Percentiles rank a stretch among this genome's conserved stretches.
Conservation (phyloP, 2,113 vertebrate species). For the Grus americana region DNA sequence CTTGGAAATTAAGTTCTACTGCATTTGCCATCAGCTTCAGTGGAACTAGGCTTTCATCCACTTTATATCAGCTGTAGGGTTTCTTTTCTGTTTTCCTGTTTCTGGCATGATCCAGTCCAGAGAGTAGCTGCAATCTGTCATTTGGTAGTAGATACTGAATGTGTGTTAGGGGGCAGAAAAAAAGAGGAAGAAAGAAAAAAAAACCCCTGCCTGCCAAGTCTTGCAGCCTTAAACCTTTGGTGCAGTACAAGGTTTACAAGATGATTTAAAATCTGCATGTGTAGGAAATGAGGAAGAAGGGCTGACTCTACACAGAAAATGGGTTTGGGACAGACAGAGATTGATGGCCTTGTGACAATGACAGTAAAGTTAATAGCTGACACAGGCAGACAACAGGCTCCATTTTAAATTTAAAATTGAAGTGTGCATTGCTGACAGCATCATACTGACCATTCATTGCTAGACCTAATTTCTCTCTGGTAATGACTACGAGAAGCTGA, state of each 20-base stretch:
- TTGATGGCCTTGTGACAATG: slow-evolving; percentile 65
- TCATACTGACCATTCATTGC: slow-evolving; percentile 50
- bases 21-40: background rate
- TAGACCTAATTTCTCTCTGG: slow-evolving; percentile 60
- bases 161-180: background rate
- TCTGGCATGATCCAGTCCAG: background rate
- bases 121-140: slow-evolving; percentile 21
- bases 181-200: background rate
- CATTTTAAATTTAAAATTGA: slow-evolving; percentile 67
- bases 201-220: background rate
- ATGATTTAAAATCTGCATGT: slow-evolving; percentile 63
- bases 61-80: background rate
- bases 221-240: slow-evolving; percentile 18
- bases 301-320: slow-evolving; percentile 44
- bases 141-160: background rate
- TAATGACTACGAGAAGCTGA: slow-evolving; percentile 49
- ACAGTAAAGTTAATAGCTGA: slow-evolving; percentile 68
- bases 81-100: background rate
- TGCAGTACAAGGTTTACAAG: slow-evolving; percentile 50
- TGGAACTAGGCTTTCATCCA: background rate
- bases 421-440: slow-evolving; percentile 40
- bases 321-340: slow-evolving; percentile 32
- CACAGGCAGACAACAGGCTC: slow-evolving; percentile 36
- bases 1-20: background rate
- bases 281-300: slow-evolving; percentile 35